A percentile compares a stretch with the other conserved stretches of the same genome.
phyloP scores from a whole-genome alignment of 2,888 invertebrate genomes.

The Aphodius granarius region DNA sequence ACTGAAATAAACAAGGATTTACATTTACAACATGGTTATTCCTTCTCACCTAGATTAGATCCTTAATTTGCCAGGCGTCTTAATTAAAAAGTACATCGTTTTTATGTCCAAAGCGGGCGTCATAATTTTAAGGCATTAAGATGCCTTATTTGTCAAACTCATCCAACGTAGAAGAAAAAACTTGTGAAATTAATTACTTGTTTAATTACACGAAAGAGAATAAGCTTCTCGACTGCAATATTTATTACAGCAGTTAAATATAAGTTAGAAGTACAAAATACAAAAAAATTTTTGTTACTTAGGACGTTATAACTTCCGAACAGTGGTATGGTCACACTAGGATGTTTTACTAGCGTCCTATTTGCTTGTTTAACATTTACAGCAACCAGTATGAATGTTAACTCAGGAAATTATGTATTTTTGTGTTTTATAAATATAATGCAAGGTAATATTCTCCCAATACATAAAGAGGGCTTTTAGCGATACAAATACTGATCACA shows the following conservation, averaged over 20 bases:
- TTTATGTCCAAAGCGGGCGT: background rate
- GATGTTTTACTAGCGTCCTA: no score
- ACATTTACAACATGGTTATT: background rate
- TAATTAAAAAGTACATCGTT: background rate
- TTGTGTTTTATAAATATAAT: no score
- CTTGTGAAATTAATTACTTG: background rate
- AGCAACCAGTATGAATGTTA: no score
- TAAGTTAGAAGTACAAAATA: no score
- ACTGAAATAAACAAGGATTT: background rate
- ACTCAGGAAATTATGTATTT: no score
- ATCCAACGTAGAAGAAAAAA: background rate
- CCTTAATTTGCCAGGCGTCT: background rate
- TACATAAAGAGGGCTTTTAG: no score
- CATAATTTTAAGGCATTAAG: background rate
- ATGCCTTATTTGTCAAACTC: background rate
- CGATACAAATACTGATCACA: no score
- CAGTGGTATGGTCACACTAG: no score
- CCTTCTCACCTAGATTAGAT: background rate
- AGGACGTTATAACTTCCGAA: no score
- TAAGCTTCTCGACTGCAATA: background rate
- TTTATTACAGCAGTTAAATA: background rate
- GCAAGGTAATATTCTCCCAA: no score
- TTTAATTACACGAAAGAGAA: background rate
- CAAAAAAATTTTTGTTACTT: no score
- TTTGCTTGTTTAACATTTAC: no score